Evolutionary conservation across 1,140 invertebrate species (phyloP).

Genomic region (Nylanderia fulva): DNA sequence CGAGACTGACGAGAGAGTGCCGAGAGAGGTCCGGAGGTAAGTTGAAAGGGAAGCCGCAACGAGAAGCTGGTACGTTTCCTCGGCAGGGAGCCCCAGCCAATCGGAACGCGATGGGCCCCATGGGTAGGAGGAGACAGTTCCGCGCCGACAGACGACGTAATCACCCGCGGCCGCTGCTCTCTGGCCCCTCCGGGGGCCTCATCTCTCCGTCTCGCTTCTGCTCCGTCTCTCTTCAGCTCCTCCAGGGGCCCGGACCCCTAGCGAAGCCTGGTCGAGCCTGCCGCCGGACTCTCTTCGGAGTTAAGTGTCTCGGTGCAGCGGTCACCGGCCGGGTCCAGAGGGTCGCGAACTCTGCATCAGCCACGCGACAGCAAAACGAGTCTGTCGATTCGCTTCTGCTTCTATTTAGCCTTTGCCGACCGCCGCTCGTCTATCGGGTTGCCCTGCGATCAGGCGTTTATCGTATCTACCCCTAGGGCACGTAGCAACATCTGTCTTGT

Average conservation of each 20-base stretch:
- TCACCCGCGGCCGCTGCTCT: slow-evolving; percentile 82
- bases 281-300: slow-evolving; percentile 33
- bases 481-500: slow-evolving; percentile 9
- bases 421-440: slow-evolving; percentile 22
- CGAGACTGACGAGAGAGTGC: slow-evolving; percentile 56
- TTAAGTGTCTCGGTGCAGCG: slow-evolving; percentile 40
- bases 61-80: slow-evolving; percentile 65
- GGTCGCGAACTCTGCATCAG: slow-evolving; percentile 70
- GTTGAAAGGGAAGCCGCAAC: slow-evolving; percentile 62
- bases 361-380: slow-evolving; percentile 71
- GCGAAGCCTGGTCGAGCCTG: background rate
- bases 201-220: slow-evolving; percentile 66
- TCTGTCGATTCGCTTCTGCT: slow-evolving; percentile 52
- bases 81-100: slow-evolving; percentile 77
- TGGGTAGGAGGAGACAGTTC: slow-evolving; percentile 85
- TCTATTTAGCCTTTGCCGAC: background rate
- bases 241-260: background rate
- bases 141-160: slow-evolving; percentile 85
- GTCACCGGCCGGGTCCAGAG: slow-evolving; percentile 63
- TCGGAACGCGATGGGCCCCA: slow-evolving; percentile 81
- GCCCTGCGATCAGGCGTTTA: slow-evolving; percentile 7
- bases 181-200: slow-evolving; percentile 74
- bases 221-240: slow-evolving; percentile 14
- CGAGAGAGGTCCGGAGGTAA: slow-evolving; percentile 62
- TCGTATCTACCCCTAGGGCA: slow-evolving; percentile 1